Evolutionary conservation across 2,888 invertebrate species (phyloP).

Genomic region (Iphiclides podalirius): DNA sequence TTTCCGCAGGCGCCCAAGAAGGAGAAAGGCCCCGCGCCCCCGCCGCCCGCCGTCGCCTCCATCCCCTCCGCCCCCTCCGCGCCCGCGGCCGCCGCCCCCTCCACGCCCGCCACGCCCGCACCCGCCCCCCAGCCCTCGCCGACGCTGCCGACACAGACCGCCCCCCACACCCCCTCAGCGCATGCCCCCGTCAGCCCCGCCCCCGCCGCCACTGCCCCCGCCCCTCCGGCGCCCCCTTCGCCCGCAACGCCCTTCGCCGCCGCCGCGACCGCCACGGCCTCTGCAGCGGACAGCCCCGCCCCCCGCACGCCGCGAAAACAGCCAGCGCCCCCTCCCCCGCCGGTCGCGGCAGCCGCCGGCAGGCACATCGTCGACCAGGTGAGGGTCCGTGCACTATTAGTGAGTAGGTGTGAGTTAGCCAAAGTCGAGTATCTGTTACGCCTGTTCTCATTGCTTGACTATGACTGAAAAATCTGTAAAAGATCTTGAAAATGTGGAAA

Average conservation of each 20-base stretch:
- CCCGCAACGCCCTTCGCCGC: constrained; percentile 25
- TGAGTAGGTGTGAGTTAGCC: too few relatives aligned
- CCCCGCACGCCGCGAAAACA: constrained; percentile 37
- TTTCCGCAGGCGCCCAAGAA: constrained; percentile 83
- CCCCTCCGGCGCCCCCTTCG: constrained; percentile 29
- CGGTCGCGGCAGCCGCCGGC: constrained; percentile 47
- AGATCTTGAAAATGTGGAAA: too few relatives aligned
- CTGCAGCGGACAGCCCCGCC: constrained; percentile 20
- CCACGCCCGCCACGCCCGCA: neutral
- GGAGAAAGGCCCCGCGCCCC: constrained; percentile 91
- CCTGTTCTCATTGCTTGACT: too few relatives aligned
- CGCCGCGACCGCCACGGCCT: constrained; percentile 25
- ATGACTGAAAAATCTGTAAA: too few relatives aligned
- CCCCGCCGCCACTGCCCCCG: constrained; percentile 7
- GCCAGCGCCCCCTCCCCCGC: constrained; percentile 85
- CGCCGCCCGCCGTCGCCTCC: constrained; percentile 70
- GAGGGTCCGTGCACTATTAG: too few relatives aligned
- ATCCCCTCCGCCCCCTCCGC: constrained; percentile 19
- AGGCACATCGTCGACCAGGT: constrained; percentile 60
- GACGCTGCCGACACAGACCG: too few relatives aligned
- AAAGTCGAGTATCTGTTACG: too few relatives aligned
- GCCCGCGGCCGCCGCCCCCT: neutral
- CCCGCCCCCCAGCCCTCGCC: neutral
- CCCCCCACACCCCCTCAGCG: constrained; percentile 73
- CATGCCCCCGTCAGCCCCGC: neutral